Evolutionary conservation across 2,888 invertebrate species (phyloP).

Genomic region (Lacanobia wlatinum): DNA sequence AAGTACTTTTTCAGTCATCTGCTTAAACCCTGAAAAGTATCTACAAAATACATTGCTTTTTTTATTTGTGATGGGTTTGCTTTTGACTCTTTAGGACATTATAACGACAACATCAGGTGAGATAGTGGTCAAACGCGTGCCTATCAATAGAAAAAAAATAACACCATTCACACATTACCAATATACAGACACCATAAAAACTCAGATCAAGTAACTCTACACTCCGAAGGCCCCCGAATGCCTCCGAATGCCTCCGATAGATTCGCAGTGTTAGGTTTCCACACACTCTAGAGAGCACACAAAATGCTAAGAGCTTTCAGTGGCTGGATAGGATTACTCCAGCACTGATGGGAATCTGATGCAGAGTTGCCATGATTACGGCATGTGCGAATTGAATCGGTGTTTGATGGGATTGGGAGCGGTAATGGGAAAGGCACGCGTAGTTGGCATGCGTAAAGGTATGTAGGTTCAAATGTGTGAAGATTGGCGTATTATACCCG

Average conservation of each 20-base stretch:
- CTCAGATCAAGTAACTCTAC: slow-evolving; percentile 49
- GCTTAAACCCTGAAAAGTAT: no score
- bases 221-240: slow-evolving; percentile 1
- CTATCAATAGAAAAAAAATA: no score
- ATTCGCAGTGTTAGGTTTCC: slow-evolving; percentile 38
- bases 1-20: no score
- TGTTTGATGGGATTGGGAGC: slow-evolving; percentile 26
- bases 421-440: neutral
- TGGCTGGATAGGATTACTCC: slow-evolving; percentile 56
- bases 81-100: no score
- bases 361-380: slow-evolving; percentile 49
- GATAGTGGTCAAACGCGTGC: no score
- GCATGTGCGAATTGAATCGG: slow-evolving; percentile 36
- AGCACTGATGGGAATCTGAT: slow-evolving; percentile 24
- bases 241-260: slow-evolving; percentile 13
- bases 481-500: no score
- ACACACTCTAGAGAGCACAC: slow-evolving; percentile 39
- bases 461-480: neutral
- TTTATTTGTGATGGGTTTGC: no score
- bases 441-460: neutral
- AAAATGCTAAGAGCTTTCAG: slow-evolving; percentile 56
- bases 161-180: neutral
- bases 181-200: slow-evolving; percentile 21
- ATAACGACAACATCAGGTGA: neutral
- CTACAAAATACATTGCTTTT: no score